phyloP scores from a whole-genome alignment of 1,140 invertebrate species.

The Sweltsa coloradensis region DNA sequence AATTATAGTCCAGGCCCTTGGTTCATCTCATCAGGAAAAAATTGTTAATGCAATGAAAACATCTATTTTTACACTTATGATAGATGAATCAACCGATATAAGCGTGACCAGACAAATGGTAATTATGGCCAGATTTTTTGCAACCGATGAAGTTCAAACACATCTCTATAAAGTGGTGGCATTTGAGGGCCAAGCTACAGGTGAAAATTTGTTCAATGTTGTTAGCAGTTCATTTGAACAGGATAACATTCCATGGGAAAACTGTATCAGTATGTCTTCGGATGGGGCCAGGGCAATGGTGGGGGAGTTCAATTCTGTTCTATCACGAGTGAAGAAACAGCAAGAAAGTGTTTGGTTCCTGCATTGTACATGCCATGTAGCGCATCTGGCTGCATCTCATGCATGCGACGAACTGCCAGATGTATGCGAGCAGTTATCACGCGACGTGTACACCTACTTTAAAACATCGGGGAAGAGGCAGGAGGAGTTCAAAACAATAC shows the following conservation, averaged over 20 bases:
- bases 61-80: background rate
- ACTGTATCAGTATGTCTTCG: constrained; percentile 6
- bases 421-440: constrained; percentile 4
- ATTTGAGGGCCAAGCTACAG: background rate
- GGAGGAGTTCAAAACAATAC: constrained; percentile 4
- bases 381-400: constrained; percentile 10
- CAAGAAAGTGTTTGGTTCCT: constrained; percentile 1
- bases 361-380: constrained; percentile 15
- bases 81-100: constrained; percentile 1
- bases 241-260: constrained; percentile 3
- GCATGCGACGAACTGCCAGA: constrained; percentile 9
- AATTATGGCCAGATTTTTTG: background rate
- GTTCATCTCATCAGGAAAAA: background rate
- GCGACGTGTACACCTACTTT: constrained; percentile 11
- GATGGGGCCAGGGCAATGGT: constrained; percentile 11
- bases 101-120: background rate
- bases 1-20: background rate
- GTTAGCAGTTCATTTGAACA: background rate
- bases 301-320: constrained; percentile 10
- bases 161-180: background rate
- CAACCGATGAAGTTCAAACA: background rate
- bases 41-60: background rate
- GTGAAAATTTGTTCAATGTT: background rate
- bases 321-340: constrained; percentile 3
- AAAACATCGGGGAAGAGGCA: constrained; percentile 8